Evolutionary conservation across 2,888 invertebrate genomes (phyloP).

Genomic region (Spisula subtruncata): DNA sequence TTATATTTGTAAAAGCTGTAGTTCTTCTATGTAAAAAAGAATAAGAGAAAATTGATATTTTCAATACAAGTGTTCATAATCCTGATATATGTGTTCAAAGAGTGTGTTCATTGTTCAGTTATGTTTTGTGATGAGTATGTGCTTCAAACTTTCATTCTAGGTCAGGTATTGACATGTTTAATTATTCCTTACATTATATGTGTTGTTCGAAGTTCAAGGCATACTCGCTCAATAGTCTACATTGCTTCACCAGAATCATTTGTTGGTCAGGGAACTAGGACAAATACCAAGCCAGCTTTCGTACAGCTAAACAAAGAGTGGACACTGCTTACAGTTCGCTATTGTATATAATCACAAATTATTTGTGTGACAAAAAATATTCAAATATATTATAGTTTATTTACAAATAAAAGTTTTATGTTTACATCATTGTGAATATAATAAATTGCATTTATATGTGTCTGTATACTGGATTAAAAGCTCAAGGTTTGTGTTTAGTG

Average conservation of each 20-base stretch:
- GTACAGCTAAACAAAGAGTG: not conserved
- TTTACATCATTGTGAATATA: slow-evolving; percentile 28
- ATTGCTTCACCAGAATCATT: no score
- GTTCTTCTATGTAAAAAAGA: no score
- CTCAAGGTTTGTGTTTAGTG: slow-evolving; percentile 40
- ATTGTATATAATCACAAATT: not conserved
- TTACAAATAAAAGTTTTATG: slow-evolving; percentile 44
- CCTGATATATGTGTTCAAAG: not conserved
- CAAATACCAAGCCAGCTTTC: not conserved
- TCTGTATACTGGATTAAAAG: slow-evolving; percentile 42
- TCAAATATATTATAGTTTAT: slow-evolving; percentile 40
- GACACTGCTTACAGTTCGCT: not conserved
- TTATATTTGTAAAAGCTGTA: no score
- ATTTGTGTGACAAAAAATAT: slow-evolving; percentile 12
- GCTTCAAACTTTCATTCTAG: not conserved
- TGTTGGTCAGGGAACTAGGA: not conserved
- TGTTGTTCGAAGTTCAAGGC: no score
- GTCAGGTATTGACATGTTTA: not conserved
- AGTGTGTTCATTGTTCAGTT: not conserved
- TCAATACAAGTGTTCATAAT: no score
- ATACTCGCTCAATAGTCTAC: no score
- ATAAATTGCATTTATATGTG: not conserved
- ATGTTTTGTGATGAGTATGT: not conserved
- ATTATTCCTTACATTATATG: not conserved
- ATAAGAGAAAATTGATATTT: no score